Conservation (phyloP, 2,797 vertebrate species). For the Synaphobranchus kaupii region DNA sequence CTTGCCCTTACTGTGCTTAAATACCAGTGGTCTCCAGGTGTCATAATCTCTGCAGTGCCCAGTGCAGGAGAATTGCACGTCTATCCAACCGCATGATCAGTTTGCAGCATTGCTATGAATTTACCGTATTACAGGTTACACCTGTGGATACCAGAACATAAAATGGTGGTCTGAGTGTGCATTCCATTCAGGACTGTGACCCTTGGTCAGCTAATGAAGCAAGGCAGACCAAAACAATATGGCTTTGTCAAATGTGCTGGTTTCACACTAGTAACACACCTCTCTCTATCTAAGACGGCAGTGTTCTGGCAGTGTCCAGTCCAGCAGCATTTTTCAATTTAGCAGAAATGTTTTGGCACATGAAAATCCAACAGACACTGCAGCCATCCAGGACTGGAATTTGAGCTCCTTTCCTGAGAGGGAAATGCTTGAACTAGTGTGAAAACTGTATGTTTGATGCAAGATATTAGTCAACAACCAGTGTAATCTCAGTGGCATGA, state of each 20-base stretch:
- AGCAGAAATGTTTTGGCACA: background rate
- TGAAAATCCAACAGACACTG: background rate
- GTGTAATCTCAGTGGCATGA: background rate
- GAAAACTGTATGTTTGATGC: background rate
- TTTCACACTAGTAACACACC: too few species aligned
- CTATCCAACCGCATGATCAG: background rate
- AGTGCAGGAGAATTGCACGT: background rate
- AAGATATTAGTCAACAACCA: background rate
- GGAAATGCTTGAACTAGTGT: background rate
- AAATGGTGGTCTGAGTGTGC: background rate
- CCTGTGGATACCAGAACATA: background rate
- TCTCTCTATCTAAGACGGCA: too few species aligned
- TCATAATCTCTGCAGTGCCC: too few species aligned
- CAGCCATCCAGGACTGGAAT: background rate
- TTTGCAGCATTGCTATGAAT: background rate
- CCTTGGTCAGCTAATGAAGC: too few species aligned
- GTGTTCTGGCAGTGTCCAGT: too few species aligned
- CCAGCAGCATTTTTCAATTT: background rate
- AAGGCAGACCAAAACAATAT: too few species aligned
- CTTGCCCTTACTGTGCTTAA: background rate
- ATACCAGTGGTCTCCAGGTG: background rate
- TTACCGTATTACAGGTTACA: background rate
- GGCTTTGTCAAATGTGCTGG: too few species aligned
- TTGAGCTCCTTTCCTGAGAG: background rate
- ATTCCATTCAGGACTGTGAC: background rate